Conservation (phyloP, 2,113 vertebrate genomes). For the Trematocara variabile region DNA sequence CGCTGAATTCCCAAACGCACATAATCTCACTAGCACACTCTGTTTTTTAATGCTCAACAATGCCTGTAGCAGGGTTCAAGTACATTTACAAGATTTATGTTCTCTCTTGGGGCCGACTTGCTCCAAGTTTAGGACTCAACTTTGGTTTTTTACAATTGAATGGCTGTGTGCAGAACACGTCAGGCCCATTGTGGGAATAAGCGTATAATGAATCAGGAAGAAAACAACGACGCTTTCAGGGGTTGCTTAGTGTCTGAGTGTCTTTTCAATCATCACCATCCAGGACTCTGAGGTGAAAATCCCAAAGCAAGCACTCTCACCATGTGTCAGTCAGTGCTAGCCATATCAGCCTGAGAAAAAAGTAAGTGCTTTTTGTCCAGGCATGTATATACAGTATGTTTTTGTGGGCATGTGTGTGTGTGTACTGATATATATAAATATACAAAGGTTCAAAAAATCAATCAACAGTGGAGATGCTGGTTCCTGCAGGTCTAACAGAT, state of each 20-base stretch:
- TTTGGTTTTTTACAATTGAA: neutral
- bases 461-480: neutral
- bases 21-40: neutral
- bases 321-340: slow-evolving; percentile 10
- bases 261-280: slow-evolving; percentile 42
- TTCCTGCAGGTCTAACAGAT: neutral
- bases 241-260: slow-evolving; percentile 29
- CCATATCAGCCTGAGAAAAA: neutral
- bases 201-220: slow-evolving; percentile 34
- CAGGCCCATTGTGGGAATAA: neutral
- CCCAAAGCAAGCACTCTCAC: slow-evolving; percentile 5
- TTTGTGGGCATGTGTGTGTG: neutral
- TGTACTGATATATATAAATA: neutral
- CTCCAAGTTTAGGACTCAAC: slow-evolving; percentile 9
- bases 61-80: slow-evolving; percentile 1
- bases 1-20: neutral
- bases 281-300: slow-evolving; percentile 18
- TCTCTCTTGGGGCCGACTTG: slow-evolving; percentile 3
- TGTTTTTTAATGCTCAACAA: slow-evolving; percentile 8
- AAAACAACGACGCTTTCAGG: slow-evolving; percentile 32
- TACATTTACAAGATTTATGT: slow-evolving; percentile 40
- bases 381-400: neutral
- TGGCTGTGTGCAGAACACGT: neutral
- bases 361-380: neutral
- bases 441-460: neutral